Evolutionary conservation across 2,113 vertebrate genomes (phyloP).

Genomic region (Dasypus novemcinctus): DNA sequence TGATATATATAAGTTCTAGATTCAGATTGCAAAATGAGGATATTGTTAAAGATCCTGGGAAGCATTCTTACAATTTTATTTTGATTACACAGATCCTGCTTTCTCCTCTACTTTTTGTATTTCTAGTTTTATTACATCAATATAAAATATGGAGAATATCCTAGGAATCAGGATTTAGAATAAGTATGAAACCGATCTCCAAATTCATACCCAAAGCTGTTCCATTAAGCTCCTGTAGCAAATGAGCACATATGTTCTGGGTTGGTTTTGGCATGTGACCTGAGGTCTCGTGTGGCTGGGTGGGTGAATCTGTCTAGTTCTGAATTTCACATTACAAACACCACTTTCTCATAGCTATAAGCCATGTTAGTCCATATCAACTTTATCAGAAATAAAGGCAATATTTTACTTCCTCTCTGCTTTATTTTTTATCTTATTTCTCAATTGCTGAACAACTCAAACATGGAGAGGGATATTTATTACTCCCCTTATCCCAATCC

Average conservation of each 20-base stretch:
- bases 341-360: background rate
- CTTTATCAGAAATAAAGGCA: background rate
- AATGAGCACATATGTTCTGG: background rate
- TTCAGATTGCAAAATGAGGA: background rate
- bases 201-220: background rate
- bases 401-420: background rate
- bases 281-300: background rate
- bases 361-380: background rate
- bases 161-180: background rate
- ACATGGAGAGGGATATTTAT: background rate
- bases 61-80: background rate
- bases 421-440: background rate
- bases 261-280: background rate
- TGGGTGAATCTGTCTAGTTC: background rate
- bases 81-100: background rate
- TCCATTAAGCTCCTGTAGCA: background rate
- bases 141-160: background rate
- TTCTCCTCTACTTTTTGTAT: background rate
- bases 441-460: background rate
- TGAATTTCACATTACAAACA: background rate
- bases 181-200: background rate
- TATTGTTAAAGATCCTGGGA: background rate
- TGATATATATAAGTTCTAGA: background rate
- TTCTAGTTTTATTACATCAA: background rate
- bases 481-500: background rate